Conservation (phyloP, 2,113 vertebrate species). For the Todiramphus chloris region DNA sequence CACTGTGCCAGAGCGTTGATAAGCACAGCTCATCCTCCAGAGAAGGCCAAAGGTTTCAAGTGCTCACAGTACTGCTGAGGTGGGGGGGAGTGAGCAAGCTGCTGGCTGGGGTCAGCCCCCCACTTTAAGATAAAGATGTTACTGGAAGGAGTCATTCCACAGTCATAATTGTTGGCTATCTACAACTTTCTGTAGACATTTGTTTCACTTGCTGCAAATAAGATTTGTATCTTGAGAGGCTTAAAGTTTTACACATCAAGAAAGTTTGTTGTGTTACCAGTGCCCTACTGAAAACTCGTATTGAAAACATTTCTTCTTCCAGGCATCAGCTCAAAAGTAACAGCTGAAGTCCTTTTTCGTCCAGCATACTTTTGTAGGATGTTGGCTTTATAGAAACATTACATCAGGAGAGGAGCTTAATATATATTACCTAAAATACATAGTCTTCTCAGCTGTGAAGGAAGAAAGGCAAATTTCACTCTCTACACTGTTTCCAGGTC, state of each 20-base stretch:
- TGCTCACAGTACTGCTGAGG: background rate
- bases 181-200: background rate
- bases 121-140: background rate
- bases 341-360: background rate
- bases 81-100: fast-evolving
- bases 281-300: background rate
- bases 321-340: background rate
- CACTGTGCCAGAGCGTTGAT: background rate
- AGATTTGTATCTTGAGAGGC: background rate
- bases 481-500: background rate
- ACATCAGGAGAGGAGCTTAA: background rate
- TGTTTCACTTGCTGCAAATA: background rate
- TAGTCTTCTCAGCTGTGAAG: background rate
- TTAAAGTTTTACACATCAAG: background rate
- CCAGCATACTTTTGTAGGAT: background rate
- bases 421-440: background rate
- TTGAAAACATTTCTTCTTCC: background rate
- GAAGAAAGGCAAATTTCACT: background rate
- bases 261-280: background rate
- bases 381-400: background rate
- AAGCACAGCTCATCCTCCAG: background rate
- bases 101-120: background rate
- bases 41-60: background rate
- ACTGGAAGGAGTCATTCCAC: background rate
- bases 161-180: background rate